Conservation (phyloP, 2,797 vertebrate genomes). For the Megaceryle alcyon region DNA sequence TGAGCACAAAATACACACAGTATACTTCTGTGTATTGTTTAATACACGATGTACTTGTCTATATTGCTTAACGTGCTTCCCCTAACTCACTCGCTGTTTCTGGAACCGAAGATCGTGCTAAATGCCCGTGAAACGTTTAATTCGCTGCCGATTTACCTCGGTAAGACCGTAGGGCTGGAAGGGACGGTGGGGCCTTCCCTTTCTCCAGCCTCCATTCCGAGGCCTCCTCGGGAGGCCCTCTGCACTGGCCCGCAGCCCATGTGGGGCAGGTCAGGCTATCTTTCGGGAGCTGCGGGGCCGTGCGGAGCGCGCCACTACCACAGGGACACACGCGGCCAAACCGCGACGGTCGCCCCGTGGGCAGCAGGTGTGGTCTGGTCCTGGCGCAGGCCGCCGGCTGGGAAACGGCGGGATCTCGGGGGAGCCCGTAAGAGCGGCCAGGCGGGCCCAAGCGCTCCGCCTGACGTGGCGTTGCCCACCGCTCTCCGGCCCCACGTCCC, state of each 20-base stretch:
- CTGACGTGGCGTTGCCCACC: background rate
- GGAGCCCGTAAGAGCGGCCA: background rate
- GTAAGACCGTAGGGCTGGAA: accelerated
- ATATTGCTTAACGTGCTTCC: accelerated
- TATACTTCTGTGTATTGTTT: accelerated
- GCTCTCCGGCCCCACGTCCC: background rate
- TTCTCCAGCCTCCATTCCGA: no score
- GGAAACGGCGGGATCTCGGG: background rate
- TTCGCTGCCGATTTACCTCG: accelerated
- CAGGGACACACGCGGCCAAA: no score
- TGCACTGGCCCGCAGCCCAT: background rate
- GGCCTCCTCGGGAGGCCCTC: background rate
- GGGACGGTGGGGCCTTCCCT: background rate
- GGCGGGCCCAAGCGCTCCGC: background rate
- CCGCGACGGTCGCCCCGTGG: background rate
- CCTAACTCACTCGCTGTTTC: background rate
- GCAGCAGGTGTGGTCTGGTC: background rate
- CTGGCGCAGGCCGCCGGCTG: background rate
- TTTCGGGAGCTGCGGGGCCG: background rate
- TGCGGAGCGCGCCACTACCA: background rate
- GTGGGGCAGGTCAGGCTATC: background rate
- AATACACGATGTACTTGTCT: accelerated
- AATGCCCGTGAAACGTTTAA: accelerated
- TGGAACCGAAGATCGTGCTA: background rate
- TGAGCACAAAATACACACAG: background rate